These are phyloP conservation scores for Phoronis australis DNA, from an alignment of 2,888 invertebrate species.

Conservation along the genomic window DNA sequence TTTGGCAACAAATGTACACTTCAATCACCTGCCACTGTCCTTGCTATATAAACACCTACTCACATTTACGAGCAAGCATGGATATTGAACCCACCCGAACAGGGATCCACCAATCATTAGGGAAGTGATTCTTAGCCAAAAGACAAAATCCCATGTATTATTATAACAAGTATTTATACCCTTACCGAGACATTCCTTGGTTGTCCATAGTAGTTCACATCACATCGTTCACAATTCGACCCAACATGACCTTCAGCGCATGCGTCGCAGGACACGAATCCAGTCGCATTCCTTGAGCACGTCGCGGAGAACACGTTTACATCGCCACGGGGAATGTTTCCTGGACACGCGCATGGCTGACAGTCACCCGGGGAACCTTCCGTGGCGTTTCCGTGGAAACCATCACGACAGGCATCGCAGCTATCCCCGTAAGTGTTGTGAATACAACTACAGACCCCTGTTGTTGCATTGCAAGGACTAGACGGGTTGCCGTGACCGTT, in stretches of 20 bases:
- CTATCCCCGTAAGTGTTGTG: constrained; percentile 68
- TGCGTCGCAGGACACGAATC: constrained; percentile 14
- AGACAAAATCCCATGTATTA: too few species aligned
- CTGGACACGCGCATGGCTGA: constrained; percentile 30
- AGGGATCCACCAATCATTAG: too few species aligned
- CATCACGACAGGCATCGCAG: constrained; percentile 86
- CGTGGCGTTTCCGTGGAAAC: constrained; percentile 88
- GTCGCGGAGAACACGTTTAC: constrained; percentile 23
- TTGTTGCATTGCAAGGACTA: constrained; percentile 20
- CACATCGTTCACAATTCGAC: constrained; percentile 23
- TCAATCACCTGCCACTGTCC: too few species aligned
- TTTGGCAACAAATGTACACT: too few species aligned
- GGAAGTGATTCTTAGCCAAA: too few species aligned
- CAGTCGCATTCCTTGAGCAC: constrained; percentile 14
- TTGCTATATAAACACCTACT: too few species aligned
- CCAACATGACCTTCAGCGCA: constrained; percentile 25
- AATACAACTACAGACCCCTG: constrained; percentile 76
- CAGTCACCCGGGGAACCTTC: constrained; percentile 62
- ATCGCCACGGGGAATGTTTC: constrained; percentile 18
- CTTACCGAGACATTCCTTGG: constrained; percentile 20
- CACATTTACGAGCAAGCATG: neutral
- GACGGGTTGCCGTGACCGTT: constrained; percentile 65
- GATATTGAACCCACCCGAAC: neutral
- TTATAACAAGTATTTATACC: too few species aligned
- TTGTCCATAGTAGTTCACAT: constrained; percentile 20